Evolutionary conservation across 2,888 invertebrate genomes (phyloP).

Genomic region (Dryomyza anilis): DNA sequence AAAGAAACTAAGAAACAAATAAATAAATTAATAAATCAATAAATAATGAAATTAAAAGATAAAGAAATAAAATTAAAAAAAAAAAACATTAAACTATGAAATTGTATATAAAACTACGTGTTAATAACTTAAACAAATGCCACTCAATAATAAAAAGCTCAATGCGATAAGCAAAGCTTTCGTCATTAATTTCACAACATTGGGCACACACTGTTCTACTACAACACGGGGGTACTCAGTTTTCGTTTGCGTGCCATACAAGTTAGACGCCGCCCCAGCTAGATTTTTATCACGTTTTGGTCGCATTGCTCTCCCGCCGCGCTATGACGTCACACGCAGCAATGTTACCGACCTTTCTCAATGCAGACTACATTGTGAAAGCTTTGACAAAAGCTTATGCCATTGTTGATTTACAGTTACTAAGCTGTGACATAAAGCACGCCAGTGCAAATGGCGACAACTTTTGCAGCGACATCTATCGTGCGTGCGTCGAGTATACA

Average conservation of each 20-base stretch:
- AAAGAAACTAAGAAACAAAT: not conserved
- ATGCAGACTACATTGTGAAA: conserved; percentile 24
- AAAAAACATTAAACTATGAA: not conserved
- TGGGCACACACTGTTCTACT: too few relatives aligned
- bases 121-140: not conserved
- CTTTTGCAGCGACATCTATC: conserved; percentile 51
- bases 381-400: conserved; percentile 26
- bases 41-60: not conserved
- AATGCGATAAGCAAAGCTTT: too few relatives aligned
- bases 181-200: too few relatives aligned
- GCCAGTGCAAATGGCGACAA: conserved; percentile 44
- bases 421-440: conserved; percentile 29
- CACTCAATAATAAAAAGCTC: too few relatives aligned
- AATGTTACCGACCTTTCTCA: conserved; percentile 29
- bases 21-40: not conserved
- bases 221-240: too few relatives aligned
- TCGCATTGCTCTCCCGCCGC: too few relatives aligned
- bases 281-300: too few relatives aligned
- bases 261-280: too few relatives aligned
- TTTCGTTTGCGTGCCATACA: too few relatives aligned
- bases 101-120: not conserved
- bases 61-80: not conserved
- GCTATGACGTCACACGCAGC: too few relatives aligned
- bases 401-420: conserved; percentile 13
- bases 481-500: conserved; percentile 36